Evolutionary conservation across 2,113 vertebrate genomes (phyloP), one percentile per base, ranked within the genome.

Genomic region (Empidonax alnorum): DNA sequence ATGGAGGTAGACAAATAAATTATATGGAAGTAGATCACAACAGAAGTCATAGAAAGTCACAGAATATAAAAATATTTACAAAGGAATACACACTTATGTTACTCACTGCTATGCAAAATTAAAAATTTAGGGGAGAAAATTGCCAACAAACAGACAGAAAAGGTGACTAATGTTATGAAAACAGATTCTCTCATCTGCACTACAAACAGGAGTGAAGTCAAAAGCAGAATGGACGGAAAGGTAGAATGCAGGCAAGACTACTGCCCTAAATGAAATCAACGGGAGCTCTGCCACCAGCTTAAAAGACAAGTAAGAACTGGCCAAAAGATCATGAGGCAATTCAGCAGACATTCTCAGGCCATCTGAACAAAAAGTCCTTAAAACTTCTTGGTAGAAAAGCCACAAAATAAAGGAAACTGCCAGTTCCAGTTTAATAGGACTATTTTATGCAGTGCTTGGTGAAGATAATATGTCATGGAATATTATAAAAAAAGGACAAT

Each of bases 271-370:
- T 77, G 16, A 87, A 84, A 89, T 77, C 77, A 62, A 58, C 1
- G 27, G 73, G 55, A 95, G 44, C 37, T 87, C n/a, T 39, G 55
- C 53, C 77, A 74, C 71, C 65, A 72, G 52, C 50, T 76, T 89
- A 63, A 84, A 96, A 65, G 41, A 63, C 52, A 47, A 76, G 63
- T 30, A 89, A 68, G 63, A 94, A 77, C 44, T 30, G 41, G n/a
- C 67, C 71, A 85, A 52, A 94, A 88, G 74, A 94, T 84, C 77
- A 89, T 83, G 85, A 96, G 74, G 87, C 85, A 83, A 73, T 87
- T 90, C 84, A 81, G 76, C 49, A 88, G 94, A 88, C 71, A 59
- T 68, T 93, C 84, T 95, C 92, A 78, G 65, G 91, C 93, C 84
- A 93, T 90, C 25, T 47, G 80, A 94, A 95, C 87, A 96, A 87